phyloP scores from a whole-genome alignment of 2,797 vertebrate genomes.

The Chelonia mydas region DNA sequence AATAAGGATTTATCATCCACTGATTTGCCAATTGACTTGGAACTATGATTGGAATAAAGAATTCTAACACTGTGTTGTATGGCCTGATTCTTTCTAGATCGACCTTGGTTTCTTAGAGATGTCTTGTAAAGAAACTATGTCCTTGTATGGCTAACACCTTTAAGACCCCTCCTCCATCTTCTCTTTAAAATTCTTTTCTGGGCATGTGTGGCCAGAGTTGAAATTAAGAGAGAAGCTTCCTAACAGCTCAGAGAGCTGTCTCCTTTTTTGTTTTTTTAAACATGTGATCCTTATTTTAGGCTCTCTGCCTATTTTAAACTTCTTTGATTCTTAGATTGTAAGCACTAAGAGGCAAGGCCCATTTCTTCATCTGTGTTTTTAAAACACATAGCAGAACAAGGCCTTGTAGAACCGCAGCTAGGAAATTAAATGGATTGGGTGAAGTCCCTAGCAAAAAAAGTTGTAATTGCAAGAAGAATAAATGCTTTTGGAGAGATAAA shows the following conservation, averaged over 20 bases:
- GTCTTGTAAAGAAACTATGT: neutral
- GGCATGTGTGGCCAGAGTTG: neutral
- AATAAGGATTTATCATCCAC: constrained; percentile 40
- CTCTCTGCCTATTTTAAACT: neutral
- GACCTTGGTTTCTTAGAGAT: constrained; percentile 12
- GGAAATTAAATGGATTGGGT: neutral
- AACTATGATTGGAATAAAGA: constrained; percentile 4
- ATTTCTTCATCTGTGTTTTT: too few relatives aligned
- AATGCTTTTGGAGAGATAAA: neutral
- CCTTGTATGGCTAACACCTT: neutral
- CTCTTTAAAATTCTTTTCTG: neutral
- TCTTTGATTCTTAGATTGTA: constrained; percentile 26
- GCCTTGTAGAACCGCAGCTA: neutral
- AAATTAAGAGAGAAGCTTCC: neutral
- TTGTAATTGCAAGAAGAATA: constrained; percentile 34
- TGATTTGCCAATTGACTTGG: constrained; percentile 9
- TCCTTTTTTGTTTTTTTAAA: neutral
- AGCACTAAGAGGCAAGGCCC: neutral
- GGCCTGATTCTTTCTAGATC: constrained; percentile 21
- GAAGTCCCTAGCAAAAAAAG: neutral
- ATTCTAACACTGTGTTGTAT: constrained; percentile 6
- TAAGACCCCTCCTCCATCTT: neutral
- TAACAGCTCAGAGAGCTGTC: neutral
- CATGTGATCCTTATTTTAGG: neutral
- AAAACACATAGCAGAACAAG: too few relatives aligned